Evolutionary conservation across 2,888 invertebrate species (phyloP).

Genomic region (Cephus sareptanus): DNA sequence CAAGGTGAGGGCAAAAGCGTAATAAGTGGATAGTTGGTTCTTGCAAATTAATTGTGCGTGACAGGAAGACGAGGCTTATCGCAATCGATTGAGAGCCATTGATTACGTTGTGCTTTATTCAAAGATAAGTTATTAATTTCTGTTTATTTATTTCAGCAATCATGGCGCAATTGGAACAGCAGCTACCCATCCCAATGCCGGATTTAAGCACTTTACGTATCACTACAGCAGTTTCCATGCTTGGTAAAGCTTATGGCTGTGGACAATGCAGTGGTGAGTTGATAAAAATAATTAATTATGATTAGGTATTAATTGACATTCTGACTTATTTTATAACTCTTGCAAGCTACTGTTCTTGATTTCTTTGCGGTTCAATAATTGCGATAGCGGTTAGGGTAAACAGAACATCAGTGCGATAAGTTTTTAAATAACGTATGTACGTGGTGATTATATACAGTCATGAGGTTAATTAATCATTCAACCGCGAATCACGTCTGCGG

Average conservation of each 20-base stretch:
- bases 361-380: not conserved
- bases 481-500: too few relatives aligned
- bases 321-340: not conserved
- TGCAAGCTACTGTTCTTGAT: not conserved
- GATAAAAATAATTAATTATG: not conserved
- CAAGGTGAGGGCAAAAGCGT: not conserved
- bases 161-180: constrained; percentile 61
- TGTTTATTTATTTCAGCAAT: constrained; percentile 17
- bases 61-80: not conserved
- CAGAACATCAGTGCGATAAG: not conserved
- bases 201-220: constrained; percentile 68
- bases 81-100: not conserved
- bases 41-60: not conserved
- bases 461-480: not conserved
- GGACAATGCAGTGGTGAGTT: constrained; percentile 66
- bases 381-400: not conserved
- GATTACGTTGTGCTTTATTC: constrained; percentile 11
- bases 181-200: constrained; percentile 67
- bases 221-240: constrained; percentile 69
- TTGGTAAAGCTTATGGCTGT: constrained; percentile 70
- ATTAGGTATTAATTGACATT: not conserved
- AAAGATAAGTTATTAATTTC: not conserved
- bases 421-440: not conserved
- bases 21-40: not conserved
- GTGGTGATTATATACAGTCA: not conserved